Conservation (phyloP, 1,140 invertebrate species). For the Cylas formicarius region DNA sequence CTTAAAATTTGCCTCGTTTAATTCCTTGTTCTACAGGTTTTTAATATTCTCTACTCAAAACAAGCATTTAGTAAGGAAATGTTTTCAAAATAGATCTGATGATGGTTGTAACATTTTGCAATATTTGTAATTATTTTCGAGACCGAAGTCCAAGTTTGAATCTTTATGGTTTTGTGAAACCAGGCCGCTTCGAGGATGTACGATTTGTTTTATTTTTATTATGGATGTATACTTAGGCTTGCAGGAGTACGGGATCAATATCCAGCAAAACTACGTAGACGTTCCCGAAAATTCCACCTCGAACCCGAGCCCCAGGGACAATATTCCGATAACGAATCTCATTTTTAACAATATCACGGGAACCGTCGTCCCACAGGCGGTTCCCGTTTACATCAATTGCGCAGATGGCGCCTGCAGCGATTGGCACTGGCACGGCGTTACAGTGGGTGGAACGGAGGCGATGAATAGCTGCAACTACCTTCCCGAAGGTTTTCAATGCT, state of each 20-base stretch:
- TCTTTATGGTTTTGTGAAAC: too few relatives aligned
- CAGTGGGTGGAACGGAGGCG: not conserved
- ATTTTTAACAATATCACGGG: conserved; percentile 7
- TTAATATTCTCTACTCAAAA: too few relatives aligned
- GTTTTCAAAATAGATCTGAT: too few relatives aligned
- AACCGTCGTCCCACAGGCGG: not conserved
- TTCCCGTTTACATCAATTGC: conserved; percentile 9
- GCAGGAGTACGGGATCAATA: conserved; percentile 8
- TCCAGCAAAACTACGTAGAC: conserved; percentile 10
- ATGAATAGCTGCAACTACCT: conserved; percentile 7
- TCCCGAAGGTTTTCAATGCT: conserved; percentile 1
- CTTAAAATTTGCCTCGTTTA: too few relatives aligned
- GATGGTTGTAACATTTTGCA: too few relatives aligned
- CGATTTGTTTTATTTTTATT: too few relatives aligned
- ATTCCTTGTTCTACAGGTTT: too few relatives aligned
- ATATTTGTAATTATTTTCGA: too few relatives aligned
- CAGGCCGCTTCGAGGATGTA: too few relatives aligned
- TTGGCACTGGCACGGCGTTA: conserved; percentile 5
- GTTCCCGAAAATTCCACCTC: not conserved
- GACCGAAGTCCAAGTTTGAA: too few relatives aligned
- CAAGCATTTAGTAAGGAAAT: too few relatives aligned
- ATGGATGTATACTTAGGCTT: too few relatives aligned
- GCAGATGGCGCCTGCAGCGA: conserved; percentile 9
- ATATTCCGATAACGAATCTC: conserved; percentile 11
- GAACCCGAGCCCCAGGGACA: not conserved